Conservation (phyloP, 2,113 vertebrate species). For the Ariopsis seemanni region DNA sequence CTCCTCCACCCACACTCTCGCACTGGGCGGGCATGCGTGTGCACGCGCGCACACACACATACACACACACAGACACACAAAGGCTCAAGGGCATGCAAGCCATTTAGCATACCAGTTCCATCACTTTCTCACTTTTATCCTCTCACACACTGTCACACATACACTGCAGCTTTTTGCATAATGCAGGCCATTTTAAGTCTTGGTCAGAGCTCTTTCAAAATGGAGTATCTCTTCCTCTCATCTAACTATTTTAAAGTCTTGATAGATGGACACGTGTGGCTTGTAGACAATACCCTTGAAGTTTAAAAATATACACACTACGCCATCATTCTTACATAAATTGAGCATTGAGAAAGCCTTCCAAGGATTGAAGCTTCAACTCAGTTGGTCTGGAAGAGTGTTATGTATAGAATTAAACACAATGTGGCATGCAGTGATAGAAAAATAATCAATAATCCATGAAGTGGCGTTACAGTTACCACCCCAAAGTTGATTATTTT, state of each 20-base stretch:
- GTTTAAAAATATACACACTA: not conserved
- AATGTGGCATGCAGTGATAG: too few species aligned
- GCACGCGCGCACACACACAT: conserved; percentile 14
- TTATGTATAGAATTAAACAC: too few species aligned
- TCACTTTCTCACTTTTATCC: conserved; percentile 40
- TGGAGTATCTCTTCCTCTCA: conserved; percentile 25
- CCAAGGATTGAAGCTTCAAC: not conserved
- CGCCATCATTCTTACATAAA: not conserved
- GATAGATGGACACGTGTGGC: not conserved
- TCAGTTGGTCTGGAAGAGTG: not conserved
- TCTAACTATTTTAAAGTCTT: conserved; percentile 8
- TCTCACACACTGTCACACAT: conserved; percentile 30
- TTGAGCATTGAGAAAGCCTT: not conserved
- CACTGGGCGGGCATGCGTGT: conserved; percentile 13
- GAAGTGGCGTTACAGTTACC: too few species aligned
- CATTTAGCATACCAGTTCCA: conserved; percentile 31
- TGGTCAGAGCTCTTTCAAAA: conserved; percentile 35
- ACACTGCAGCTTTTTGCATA: conserved; percentile 41
- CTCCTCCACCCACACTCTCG: conserved; percentile 51
- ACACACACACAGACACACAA: conserved; percentile 29
- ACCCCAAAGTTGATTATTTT: too few species aligned
- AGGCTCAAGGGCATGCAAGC: conserved; percentile 36
- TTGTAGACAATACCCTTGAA: not conserved
- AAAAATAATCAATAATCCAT: too few species aligned
- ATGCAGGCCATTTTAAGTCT: conserved; percentile 35